Evolutionary conservation across 2,113 vertebrate species (phyloP).

Genomic region (Eulemur macaco): DNA sequence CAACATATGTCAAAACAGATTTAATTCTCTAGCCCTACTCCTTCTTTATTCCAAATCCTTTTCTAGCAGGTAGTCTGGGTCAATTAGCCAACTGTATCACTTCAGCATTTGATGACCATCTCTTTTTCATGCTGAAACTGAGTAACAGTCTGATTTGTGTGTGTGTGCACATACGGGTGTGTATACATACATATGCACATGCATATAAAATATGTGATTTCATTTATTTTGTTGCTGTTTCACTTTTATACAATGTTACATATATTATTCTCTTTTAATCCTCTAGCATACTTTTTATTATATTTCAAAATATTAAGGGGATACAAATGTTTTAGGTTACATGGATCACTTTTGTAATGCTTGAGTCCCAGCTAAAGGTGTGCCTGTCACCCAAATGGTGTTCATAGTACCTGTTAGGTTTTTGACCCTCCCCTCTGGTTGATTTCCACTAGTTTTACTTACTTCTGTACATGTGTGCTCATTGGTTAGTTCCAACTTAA

Average conservation of each 20-base stretch:
- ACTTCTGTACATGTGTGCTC: too few species aligned
- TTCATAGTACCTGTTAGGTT: too few species aligned
- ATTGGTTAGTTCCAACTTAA: too few species aligned
- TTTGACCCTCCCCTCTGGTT: too few species aligned
- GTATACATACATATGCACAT: not conserved
- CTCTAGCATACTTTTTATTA: constrained; percentile 26
- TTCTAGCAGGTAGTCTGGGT: not conserved
- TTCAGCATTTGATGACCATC: not conserved
- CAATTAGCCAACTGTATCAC: not conserved
- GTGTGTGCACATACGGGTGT: not conserved
- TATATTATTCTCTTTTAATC: constrained; percentile 73
- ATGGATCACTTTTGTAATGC: too few species aligned
- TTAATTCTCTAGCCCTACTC: not conserved
- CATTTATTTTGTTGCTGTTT: constrained; percentile 43
- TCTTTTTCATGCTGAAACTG: not conserved
- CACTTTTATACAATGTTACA: constrained; percentile 59
- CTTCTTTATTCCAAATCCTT: not conserved
- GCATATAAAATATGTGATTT: not conserved
- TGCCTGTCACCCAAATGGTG: too few species aligned
- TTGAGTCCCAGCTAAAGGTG: too few species aligned
- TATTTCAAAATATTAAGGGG: not conserved
- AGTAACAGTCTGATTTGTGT: not conserved
- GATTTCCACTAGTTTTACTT: too few species aligned
- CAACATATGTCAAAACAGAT: not conserved
- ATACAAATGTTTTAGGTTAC: too few species aligned